phyloP scores from a whole-genome alignment of 2,888 invertebrate genomes.

The Andricus quercusramuli region DNA sequence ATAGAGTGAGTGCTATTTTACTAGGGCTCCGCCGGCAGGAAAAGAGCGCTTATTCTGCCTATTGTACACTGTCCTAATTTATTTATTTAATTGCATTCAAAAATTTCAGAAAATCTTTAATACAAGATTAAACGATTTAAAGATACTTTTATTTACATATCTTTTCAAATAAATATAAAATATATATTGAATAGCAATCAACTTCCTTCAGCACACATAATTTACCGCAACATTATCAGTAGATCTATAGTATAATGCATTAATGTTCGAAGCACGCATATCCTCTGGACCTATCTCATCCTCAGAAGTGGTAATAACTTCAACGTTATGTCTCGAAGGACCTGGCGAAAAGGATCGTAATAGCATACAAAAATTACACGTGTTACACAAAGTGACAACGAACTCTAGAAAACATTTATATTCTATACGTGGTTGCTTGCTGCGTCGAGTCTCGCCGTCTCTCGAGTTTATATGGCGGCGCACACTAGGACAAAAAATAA shows the following conservation, averaged over 20 bases:
- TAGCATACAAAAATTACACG: conserved; percentile 57
- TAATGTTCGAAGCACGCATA: conserved; percentile 60
- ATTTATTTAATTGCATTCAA: background rate
- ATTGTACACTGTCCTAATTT: too few species aligned
- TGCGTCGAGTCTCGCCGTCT: conserved; percentile 1
- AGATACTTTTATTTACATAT: background rate
- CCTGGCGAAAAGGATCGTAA: conserved; percentile 60
- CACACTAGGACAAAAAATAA: too few species aligned
- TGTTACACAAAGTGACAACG: conserved; percentile 58
- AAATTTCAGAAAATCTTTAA: background rate
- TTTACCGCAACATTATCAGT: background rate
- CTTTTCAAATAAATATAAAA: too few species aligned
- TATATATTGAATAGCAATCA: background rate
- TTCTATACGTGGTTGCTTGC: conserved; percentile 50
- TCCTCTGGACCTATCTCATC: conserved; percentile 48
- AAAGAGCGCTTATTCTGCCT: too few species aligned
- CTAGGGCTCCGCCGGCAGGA: too few species aligned
- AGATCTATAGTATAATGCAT: conserved; percentile 41
- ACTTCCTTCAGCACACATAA: background rate
- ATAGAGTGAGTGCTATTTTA: too few species aligned
- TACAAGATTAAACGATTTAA: background rate
- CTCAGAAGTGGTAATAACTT: conserved; percentile 57
- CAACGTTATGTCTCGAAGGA: conserved; percentile 55
- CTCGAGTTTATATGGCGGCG: background rate
- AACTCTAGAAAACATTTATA: conserved; percentile 61